Evolutionary conservation across 1,140 invertebrate genomes (phyloP).

Genomic region (Anastrepha obliqua): DNA sequence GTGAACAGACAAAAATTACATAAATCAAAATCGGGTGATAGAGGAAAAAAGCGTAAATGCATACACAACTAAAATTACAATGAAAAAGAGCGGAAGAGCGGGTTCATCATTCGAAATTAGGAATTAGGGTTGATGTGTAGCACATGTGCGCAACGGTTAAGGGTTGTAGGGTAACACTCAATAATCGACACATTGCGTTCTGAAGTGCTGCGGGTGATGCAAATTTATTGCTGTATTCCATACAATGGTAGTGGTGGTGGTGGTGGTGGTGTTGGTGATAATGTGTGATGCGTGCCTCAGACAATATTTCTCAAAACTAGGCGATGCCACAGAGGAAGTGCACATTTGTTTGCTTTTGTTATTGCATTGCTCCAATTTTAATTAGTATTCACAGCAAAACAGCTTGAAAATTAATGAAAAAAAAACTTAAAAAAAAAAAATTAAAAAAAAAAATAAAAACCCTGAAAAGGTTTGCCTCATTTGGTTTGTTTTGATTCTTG

Average conservation of each 20-base stretch:
- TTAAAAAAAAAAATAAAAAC: neutral
- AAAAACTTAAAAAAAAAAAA: slow-evolving; percentile 1
- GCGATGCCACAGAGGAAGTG: neutral
- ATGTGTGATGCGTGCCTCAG: slow-evolving; percentile 18
- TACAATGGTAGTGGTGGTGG: neutral
- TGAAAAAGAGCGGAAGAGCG: neutral
- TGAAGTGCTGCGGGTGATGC: neutral
- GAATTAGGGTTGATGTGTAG: slow-evolving; percentile 32
- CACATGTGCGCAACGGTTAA: slow-evolving; percentile 15
- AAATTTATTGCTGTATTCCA: neutral
- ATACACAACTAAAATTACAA: slow-evolving; percentile 4
- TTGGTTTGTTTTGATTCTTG: slow-evolving; percentile 16
- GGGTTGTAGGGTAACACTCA: neutral
- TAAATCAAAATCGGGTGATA: slow-evolving; percentile 31
- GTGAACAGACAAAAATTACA: neutral
- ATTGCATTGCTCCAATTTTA: neutral
- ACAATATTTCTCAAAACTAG: neutral
- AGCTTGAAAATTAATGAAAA: neutral
- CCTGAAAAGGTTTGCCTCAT: neutral
- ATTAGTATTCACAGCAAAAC: neutral
- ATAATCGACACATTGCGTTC: slow-evolving; percentile 23
- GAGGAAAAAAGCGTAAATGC: neutral
- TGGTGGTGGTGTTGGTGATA: slow-evolving; percentile 1
- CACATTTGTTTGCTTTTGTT: neutral
- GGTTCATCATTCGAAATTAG: slow-evolving; percentile 23